Percentiles rank a stretch among this genome's conserved stretches.
These are phyloP conservation scores for Poicephalus meyeri DNA, from an alignment of 2,113 vertebrate species.

Conservation along the genomic window DNA sequence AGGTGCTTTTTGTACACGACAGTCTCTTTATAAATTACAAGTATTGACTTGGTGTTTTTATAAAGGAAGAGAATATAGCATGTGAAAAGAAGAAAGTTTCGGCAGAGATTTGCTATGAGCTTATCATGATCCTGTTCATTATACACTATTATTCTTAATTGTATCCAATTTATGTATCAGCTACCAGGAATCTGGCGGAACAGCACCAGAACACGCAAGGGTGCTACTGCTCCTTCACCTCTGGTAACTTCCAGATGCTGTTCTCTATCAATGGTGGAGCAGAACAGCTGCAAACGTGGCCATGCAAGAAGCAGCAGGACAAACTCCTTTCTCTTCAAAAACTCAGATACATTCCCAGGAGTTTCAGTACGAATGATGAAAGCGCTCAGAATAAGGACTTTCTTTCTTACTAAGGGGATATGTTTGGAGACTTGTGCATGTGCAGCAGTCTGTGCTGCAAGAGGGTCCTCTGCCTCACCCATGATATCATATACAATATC, in stretches of 20 bases:
- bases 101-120: background rate
- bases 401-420: too few relatives aligned
- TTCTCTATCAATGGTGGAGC: background rate
- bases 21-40: background rate
- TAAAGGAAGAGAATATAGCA: background rate
- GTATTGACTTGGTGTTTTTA: background rate
- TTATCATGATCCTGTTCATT: background rate
- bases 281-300: background rate
- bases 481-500: too few relatives aligned
- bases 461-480: background rate
- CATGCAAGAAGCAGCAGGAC: background rate
- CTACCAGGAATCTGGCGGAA: background rate
- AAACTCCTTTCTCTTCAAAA: background rate
- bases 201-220: rapidly evolving
- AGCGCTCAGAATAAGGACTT: background rate
- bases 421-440: background rate
- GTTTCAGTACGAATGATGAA: background rate
- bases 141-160: background rate
- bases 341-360: background rate
- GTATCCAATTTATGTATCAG: background rate
- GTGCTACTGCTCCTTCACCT: background rate
- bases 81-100: background rate
- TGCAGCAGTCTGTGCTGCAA: background rate
- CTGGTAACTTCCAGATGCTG: background rate
- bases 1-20: background rate